Conservation (phyloP, 2,797 vertebrate genomes). For the Amblyopsis hoosieri region DNA sequence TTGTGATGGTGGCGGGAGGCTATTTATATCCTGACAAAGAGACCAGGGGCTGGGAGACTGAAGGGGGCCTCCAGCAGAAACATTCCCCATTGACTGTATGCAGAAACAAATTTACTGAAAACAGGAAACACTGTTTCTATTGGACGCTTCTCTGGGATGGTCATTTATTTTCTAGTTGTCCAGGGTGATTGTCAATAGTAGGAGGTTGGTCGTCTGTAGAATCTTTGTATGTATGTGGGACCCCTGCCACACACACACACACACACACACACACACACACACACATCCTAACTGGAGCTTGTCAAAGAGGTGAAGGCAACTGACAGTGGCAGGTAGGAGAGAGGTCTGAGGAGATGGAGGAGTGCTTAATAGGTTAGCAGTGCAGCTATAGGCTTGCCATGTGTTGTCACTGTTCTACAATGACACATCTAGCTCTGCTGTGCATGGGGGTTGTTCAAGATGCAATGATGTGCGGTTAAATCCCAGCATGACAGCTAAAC, state of each 20-base stretch:
- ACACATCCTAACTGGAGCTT: constrained; percentile 6
- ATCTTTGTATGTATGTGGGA: too few relatives aligned
- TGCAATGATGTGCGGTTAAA: too few relatives aligned
- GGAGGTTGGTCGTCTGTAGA: too few relatives aligned
- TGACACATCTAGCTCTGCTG: constrained; percentile 26
- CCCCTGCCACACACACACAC: not conserved
- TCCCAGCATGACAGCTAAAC: too few relatives aligned
- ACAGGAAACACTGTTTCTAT: not conserved
- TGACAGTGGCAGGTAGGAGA: constrained; percentile 41
- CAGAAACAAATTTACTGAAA: not conserved
- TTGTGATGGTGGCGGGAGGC: constrained; percentile 55
- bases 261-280: not conserved
- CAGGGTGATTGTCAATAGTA: too few relatives aligned
- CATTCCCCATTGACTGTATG: constrained; percentile 36
- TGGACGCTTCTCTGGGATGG: not conserved
- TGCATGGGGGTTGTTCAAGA: constrained; percentile 9
- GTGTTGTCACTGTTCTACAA: constrained; percentile 26
- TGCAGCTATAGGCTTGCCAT: not conserved
- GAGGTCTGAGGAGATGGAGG: constrained; percentile 19
- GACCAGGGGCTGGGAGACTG: constrained; percentile 55
- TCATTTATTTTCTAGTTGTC: too few relatives aligned
- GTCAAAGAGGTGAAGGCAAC: constrained; percentile 36
- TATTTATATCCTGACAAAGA: constrained; percentile 68
- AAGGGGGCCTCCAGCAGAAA: constrained; percentile 62
- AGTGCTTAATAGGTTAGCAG: not conserved